phyloP scores from a whole-genome alignment of 2,888 invertebrate species.

The Mesorhabditis spiculigera region DNA sequence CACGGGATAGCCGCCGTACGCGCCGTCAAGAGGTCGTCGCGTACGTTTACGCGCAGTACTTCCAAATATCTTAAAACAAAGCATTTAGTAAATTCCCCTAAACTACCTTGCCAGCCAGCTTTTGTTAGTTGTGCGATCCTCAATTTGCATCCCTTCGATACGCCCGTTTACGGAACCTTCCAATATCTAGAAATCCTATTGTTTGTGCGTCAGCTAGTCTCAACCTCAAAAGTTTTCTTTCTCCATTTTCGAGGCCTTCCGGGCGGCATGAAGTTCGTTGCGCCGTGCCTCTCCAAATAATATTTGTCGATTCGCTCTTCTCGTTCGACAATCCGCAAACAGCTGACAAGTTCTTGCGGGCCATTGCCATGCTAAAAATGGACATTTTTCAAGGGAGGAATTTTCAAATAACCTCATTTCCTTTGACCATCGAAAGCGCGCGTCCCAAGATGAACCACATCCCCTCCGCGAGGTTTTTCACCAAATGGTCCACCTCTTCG shows the following conservation, averaged over 20 bases:
- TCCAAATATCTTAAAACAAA: constrained; percentile 74
- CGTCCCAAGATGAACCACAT: constrained; percentile 82
- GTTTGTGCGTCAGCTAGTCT: too few species aligned
- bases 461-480: constrained; percentile 66
- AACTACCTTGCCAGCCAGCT: constrained; percentile 75
- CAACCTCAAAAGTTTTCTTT: constrained; percentile 21
- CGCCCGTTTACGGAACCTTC: constrained; percentile 61
- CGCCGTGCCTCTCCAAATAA: constrained; percentile 75
- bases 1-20: constrained; percentile 71
- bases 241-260: constrained; percentile 76
- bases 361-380: constrained; percentile 67
- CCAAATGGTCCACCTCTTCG: constrained; percentile 86
- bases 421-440: constrained; percentile 80
- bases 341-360: constrained; percentile 76
- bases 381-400: background rate
- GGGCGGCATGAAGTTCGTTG: constrained; percentile 81
- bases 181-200: constrained; percentile 69
- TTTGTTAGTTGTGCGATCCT: constrained; percentile 83
- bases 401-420: background rate
- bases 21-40: constrained; percentile 50
- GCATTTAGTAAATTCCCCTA: background rate
- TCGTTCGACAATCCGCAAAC: constrained; percentile 87
- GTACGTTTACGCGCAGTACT: constrained; percentile 54
- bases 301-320: constrained; percentile 86
- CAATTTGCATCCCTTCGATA: constrained; percentile 90